Base-by-base conservation (phyloP, 2,888 invertebrate species). In the Dryobota labecula region DNA sequence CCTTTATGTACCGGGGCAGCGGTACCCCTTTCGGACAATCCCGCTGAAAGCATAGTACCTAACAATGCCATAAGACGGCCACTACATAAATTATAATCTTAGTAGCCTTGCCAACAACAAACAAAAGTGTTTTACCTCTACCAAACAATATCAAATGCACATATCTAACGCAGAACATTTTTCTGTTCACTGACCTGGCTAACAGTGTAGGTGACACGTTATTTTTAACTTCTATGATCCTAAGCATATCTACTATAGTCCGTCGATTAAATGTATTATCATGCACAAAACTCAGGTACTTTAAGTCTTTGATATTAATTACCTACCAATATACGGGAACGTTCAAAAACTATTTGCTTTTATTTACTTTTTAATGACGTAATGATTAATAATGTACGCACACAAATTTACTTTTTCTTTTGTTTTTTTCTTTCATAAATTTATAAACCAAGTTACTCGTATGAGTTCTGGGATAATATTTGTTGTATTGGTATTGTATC, bases 151-250 rank as follows among this genome's bases (percentile, higher is more conserved):
- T 66, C 20, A 68, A 49, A 65, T 57, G 57, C 73, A 73, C 54
- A 67, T 56, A 51, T 53, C 33, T 67, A 51, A 66, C 47, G 38
- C 47, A 54, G 38, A 33, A 67, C 36, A 70, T 83, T 82, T 70
- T 61, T 67, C 80, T 64, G 80, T 74, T 79, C 83, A 70, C 11
- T 80, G 74, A 53, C 43, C 65, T 66, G 53, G 15, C 53, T 79
- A 78, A 78, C 41, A 78, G 64, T 38, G 36, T 57, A 45, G 73
- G 58, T 61, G 53, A 67, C 33, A 43, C 56, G 62, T 56, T 68
- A 78, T 82, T 73, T 80, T 69, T 69, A 73, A 69, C 79, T 77
- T 63, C 1, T 38, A 20, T 20, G 8, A 3, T 36, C 2, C 20
- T 53, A 36, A 36, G 36, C 36, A 24, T 60, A 45, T 13, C 4